A percentile compares a stretch with the other conserved stretches of the same genome.
Conservation (phyloP, 2,113 vertebrate species). For the Fukomys damarensis region DNA sequence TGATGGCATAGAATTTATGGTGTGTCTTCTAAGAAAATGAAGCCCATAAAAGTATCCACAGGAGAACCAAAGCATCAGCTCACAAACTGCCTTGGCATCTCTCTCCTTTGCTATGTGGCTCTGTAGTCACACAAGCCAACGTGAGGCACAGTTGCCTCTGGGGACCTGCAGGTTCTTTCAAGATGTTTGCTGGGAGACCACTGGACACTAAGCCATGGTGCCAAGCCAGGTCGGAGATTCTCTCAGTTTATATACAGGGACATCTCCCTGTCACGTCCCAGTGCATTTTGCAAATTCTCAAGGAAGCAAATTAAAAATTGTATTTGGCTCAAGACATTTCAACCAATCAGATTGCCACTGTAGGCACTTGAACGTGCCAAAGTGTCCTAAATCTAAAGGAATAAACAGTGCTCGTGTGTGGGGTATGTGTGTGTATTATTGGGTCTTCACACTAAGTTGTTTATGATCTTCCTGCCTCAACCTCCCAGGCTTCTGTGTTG, state of each 20-base stretch:
- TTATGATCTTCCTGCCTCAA: neutral
- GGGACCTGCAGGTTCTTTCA: neutral
- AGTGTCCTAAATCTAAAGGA: neutral
- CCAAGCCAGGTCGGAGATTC: neutral
- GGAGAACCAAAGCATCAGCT: neutral
- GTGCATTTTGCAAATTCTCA: neutral
- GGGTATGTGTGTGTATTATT: neutral
- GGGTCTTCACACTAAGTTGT: neutral
- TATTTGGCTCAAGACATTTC: neutral
- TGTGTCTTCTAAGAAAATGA: neutral
- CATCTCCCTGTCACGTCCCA: neutral
- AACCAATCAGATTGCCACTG: neutral
- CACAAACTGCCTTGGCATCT: neutral
- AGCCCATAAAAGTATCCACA: neutral
- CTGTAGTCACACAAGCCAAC: neutral
- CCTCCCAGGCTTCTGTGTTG: neutral
- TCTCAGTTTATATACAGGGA: neutral
- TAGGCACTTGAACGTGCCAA: neutral
- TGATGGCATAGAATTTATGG: neutral
- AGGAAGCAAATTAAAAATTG: neutral
- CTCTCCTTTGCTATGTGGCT: neutral
- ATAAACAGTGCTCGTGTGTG: neutral
- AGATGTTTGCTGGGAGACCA: neutral
- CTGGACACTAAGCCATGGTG: neutral
- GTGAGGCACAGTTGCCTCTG: neutral